phyloP scores from a whole-genome alignment of 2,113 vertebrate genomes.

The Phocoena phocoena region DNA sequence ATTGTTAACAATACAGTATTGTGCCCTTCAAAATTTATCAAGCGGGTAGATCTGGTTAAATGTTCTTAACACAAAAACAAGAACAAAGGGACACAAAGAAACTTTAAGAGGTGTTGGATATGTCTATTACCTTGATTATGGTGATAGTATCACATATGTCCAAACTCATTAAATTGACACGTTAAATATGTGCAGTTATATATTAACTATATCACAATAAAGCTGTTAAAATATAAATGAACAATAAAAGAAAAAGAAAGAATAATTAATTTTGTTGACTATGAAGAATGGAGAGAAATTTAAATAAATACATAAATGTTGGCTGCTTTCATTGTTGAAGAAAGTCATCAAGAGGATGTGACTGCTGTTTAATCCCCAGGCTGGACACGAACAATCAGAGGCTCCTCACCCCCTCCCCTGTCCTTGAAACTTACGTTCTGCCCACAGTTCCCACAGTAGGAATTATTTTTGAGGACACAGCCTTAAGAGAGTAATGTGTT shows the following conservation, averaged over 20 bases:
- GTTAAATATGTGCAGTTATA: background rate
- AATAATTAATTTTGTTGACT: background rate
- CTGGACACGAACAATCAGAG: background rate
- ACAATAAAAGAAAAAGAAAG: slow-evolving; percentile 33
- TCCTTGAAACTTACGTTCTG: background rate
- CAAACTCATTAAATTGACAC: background rate
- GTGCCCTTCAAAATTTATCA: background rate
- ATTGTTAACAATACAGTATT: background rate
- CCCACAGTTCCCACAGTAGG: background rate
- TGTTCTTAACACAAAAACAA: background rate
- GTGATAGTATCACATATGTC: background rate
- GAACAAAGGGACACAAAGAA: background rate
- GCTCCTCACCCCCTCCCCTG: background rate
- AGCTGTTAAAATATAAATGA: background rate
- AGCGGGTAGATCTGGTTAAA: background rate
- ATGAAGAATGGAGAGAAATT: background rate
- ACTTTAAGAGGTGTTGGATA: background rate
- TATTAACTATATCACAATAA: background rate
- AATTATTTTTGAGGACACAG: background rate
- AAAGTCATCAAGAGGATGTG: background rate
- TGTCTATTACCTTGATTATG: background rate
- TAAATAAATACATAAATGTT: background rate
- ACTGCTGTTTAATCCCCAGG: background rate
- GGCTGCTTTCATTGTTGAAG: background rate
- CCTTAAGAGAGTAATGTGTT: background rate